A percentile compares a stretch with the other conserved stretches of the same genome.
phyloP scores from a whole-genome alignment of 2,113 vertebrate species.

The Myxocyprinus asiaticus region DNA sequence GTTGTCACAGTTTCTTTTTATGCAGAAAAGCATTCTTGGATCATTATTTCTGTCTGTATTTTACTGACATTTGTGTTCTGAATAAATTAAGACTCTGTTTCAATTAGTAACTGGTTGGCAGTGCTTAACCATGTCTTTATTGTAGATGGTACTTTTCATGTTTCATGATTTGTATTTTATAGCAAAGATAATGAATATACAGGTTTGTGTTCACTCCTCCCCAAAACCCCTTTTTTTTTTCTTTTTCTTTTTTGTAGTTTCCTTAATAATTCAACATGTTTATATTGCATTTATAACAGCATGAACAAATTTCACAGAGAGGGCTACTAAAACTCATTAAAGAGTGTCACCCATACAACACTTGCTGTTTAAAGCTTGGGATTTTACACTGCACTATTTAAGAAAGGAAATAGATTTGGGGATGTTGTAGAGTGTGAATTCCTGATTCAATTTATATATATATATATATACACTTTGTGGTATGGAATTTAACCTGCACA shows the following conservation, averaged over 20 bases:
- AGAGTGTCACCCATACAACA: no score
- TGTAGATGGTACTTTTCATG: no score
- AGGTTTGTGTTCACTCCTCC: background rate
- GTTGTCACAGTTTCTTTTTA: slow-evolving; percentile 57
- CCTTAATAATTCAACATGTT: background rate
- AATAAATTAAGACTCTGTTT: background rate
- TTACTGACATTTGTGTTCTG: slow-evolving; percentile 1
- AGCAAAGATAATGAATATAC: background rate
- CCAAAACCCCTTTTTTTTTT: background rate
- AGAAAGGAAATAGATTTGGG: no score
- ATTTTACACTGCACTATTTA: no score
- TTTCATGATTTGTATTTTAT: background rate
- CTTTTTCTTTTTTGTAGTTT: background rate
- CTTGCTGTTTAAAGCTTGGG: no score
- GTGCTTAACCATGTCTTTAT: background rate
- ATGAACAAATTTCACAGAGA: no score
- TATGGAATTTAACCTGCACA: no score
- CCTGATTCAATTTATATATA: no score
- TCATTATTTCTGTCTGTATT: slow-evolving; percentile 37
- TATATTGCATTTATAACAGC: background rate
- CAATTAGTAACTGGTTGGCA: background rate
- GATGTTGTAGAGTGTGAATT: no score
- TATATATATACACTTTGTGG: no score
- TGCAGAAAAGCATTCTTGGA: slow-evolving; percentile 59
- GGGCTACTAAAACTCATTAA: no score